Conservation (phyloP, 1,140 invertebrate genomes). For the Drosophila simulans region DNA sequence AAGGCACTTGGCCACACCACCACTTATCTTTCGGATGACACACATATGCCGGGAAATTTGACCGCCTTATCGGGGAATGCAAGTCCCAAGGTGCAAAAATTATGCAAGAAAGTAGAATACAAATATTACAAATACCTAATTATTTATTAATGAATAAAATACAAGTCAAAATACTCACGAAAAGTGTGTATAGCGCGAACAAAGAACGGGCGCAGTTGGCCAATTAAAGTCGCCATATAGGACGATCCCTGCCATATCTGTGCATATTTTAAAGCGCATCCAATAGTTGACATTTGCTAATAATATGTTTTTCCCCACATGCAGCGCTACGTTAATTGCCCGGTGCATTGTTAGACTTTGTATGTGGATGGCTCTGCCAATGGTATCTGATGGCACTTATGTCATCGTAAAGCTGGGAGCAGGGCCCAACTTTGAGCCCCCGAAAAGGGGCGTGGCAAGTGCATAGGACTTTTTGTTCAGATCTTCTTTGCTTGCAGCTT, state of each 20-base stretch:
- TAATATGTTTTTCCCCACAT: constrained; percentile 45
- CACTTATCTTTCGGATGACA: constrained; percentile 21
- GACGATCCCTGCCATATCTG: constrained; percentile 32
- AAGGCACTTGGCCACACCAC: constrained; percentile 49
- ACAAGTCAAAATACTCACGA: background rate
- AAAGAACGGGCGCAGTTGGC: constrained; percentile 40
- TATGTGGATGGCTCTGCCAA: constrained; percentile 20
- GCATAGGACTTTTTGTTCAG: constrained; percentile 62
- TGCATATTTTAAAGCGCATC: constrained; percentile 52
- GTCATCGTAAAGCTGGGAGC: constrained; percentile 54
- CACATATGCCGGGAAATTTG: constrained; percentile 12
- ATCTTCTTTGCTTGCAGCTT: constrained; percentile 46
- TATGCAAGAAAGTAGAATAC: background rate
- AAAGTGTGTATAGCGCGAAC: constrained; percentile 9
- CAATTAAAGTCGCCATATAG: constrained; percentile 45
- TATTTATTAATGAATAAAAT: background rate
- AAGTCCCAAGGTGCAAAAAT: background rate
- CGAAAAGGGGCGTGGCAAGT: constrained; percentile 53
- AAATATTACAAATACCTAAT: too few species aligned
- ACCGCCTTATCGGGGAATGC: constrained; percentile 1
- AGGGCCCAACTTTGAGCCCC: background rate
- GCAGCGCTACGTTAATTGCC: constrained; percentile 43
- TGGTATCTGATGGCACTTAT: constrained; percentile 59
- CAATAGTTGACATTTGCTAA: constrained; percentile 64
- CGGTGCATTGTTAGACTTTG: constrained; percentile 49